phyloP scores from a whole-genome alignment of 2,113 vertebrate species.

The Eleginops maclovinus region DNA sequence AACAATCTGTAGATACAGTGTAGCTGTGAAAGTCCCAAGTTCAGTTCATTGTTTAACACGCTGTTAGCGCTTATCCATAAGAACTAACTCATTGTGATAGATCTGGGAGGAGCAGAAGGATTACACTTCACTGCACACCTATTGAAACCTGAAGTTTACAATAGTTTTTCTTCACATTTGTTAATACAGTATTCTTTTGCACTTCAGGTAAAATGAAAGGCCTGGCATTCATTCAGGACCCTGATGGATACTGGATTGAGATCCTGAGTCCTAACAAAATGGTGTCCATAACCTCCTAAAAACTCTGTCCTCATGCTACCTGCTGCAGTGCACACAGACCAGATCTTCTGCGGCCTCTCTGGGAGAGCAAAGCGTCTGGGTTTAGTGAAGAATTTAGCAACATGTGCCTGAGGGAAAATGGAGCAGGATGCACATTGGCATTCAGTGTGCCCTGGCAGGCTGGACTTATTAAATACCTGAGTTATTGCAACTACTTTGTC shows the following conservation, averaged over 20 bases:
- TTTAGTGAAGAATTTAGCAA: slow-evolving; percentile 20
- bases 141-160: no score
- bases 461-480: slow-evolving; percentile 25
- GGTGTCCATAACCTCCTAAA: slow-evolving; percentile 86
- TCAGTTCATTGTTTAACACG: no score
- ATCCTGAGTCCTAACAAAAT: slow-evolving; percentile 96
- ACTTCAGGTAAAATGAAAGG: slow-evolving; percentile 96
- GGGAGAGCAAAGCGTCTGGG: slow-evolving; percentile 3
- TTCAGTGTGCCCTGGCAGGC: neutral
- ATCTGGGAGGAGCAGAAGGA: no score
- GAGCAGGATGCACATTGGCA: neutral
- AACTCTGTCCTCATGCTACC: neutral
- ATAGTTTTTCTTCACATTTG: neutral
- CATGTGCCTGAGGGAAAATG: neutral
- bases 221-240: slow-evolving; percentile 97
- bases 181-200: neutral
- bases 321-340: slow-evolving; percentile 15
- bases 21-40: no score
- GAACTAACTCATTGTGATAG: no score
- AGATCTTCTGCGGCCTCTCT: slow-evolving; percentile 30
- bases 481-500: slow-evolving; percentile 6
- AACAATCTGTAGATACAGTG: no score
- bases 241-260: slow-evolving; percentile 99
- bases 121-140: no score
- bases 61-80: no score